phyloP scores from a whole-genome alignment of 1,140 invertebrate species.

The Mya arenaria region DNA sequence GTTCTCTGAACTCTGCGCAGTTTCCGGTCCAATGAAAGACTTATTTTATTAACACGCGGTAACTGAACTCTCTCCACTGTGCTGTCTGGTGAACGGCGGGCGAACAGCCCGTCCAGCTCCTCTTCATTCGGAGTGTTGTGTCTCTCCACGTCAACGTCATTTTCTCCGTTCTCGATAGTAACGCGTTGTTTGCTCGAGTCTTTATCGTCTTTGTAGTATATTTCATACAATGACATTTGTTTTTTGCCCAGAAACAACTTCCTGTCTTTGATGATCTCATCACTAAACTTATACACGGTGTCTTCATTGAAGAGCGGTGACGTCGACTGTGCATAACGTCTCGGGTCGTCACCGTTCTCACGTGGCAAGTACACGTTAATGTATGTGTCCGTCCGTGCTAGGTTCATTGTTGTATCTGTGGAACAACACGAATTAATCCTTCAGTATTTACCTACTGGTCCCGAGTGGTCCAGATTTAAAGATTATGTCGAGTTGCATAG shows the following conservation, averaged over 20 bases:
- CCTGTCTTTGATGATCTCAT: slow-evolving; percentile 51
- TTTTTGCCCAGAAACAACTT: slow-evolving; percentile 48
- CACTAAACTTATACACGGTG: slow-evolving; percentile 46
- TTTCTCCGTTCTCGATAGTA: not conserved
- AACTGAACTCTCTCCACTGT: not conserved
- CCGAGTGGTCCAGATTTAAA: too few relatives aligned
- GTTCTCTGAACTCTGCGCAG: not conserved
- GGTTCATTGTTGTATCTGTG: too few relatives aligned
- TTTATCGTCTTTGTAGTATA: slow-evolving; percentile 45
- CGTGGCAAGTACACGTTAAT: slow-evolving; percentile 50
- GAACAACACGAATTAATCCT: too few relatives aligned
- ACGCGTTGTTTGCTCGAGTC: not conserved
- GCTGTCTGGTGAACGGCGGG: not conserved
- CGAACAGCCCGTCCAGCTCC: not conserved
- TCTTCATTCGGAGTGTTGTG: not conserved
- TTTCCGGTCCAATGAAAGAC: slow-evolving; percentile 30
- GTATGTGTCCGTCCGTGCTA: slow-evolving; percentile 36
- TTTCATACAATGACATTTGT: slow-evolving; percentile 46
- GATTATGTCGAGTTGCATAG: too few relatives aligned
- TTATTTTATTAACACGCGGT: slow-evolving; percentile 31
- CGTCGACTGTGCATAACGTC: not conserved
- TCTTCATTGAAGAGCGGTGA: slow-evolving; percentile 26
- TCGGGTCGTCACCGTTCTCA: slow-evolving; percentile 34
- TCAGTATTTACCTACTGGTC: too few relatives aligned
- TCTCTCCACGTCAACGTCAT: not conserved